Conservation (phyloP, 2,797 vertebrate species). For the Phoxinus dragarum region DNA sequence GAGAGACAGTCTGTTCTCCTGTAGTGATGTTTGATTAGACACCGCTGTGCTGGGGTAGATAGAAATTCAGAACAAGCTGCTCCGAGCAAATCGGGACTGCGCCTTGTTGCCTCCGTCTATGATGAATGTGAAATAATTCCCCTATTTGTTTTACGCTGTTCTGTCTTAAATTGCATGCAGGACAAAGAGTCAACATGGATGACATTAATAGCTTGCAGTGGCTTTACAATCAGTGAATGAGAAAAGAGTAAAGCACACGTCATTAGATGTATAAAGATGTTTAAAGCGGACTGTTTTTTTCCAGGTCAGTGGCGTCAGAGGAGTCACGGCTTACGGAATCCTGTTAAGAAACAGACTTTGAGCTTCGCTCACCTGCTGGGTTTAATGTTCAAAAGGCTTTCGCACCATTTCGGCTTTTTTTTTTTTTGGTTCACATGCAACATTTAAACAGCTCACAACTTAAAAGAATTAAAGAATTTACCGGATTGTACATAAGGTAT, state of each 20-base stretch:
- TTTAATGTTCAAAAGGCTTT: not conserved
- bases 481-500: not conserved
- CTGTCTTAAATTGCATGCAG: conserved; percentile 39
- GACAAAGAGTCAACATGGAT: conserved; percentile 46
- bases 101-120: conserved; percentile 54
- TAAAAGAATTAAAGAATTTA: not conserved
- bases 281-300: not conserved
- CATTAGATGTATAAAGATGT: not conserved
- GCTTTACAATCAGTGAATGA: conserved; percentile 31
- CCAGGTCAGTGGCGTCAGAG: conserved; percentile 8
- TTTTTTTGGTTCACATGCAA: not conserved
- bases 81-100: conserved; percentile 55
- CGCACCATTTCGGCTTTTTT: not conserved
- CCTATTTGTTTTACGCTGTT: conserved; percentile 39
- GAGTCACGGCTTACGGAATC: conserved; percentile 13
- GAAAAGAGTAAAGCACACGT: not conserved
- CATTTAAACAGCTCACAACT: not conserved
- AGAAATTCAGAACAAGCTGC: conserved; percentile 61
- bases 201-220: conserved; percentile 45
- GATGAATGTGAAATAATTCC: conserved; percentile 59
- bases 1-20: conserved; percentile 59
- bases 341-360: conserved; percentile 23
- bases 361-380: conserved; percentile 19
- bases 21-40: conserved; percentile 62
- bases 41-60: conserved; percentile 49